Conservation (phyloP, 2,113 vertebrate genomes). For the Raja brachyura region DNA sequence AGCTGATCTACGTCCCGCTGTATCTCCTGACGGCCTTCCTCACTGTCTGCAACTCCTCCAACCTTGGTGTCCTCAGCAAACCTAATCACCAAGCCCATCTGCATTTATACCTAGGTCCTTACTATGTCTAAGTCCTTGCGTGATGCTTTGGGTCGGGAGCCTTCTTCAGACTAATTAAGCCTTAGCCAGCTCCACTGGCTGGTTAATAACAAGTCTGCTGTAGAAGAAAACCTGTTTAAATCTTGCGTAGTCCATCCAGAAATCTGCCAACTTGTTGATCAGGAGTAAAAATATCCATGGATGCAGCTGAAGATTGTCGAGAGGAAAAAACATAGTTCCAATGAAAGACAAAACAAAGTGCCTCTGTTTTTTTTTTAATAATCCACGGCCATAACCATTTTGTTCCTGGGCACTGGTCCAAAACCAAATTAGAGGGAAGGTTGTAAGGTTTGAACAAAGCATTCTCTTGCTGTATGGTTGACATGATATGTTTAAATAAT, state of each 20-base stretch:
- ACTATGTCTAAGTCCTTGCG: too few relatives aligned
- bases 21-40: too few relatives aligned
- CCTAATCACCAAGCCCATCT: too few relatives aligned
- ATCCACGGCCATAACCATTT: neutral
- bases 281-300: neutral
- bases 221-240: neutral
- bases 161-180: too few relatives aligned
- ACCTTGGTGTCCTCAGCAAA: too few relatives aligned
- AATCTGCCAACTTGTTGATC: neutral
- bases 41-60: too few relatives aligned
- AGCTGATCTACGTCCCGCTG: too few relatives aligned
- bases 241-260: neutral
- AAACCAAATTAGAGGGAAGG: neutral
- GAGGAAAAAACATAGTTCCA: neutral
- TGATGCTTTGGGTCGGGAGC: too few relatives aligned
- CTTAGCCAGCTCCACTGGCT: neutral
- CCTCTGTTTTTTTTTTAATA: slow-evolving; percentile 7
- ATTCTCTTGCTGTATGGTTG: neutral
- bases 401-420: neutral
- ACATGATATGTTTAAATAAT: slow-evolving; percentile 15
- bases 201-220: too few relatives aligned
- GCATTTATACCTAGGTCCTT: too few relatives aligned
- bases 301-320: neutral
- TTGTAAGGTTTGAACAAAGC: neutral
- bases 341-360: neutral